Base-by-base conservation (phyloP, 2,888 invertebrate species). In the Microctonus aethiopoides region DNA sequence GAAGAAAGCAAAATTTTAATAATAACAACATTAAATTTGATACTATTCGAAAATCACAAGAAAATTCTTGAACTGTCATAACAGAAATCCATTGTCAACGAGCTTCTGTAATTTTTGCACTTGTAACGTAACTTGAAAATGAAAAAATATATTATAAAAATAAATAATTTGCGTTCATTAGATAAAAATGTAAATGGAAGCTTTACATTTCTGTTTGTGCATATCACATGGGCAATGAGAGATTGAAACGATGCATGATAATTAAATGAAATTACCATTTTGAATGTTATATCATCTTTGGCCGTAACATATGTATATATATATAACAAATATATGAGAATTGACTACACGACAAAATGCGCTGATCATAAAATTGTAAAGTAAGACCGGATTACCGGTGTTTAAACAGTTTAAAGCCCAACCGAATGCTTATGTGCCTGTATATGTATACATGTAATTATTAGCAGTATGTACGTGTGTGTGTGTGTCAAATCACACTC, bases 301-400 rank as follows among this genome's bases (percentile, higher is more conserved):
- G 29, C 3, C 29, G 29, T 29, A 5, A 16, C 16, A 46, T 46
- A n/a, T 16, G 7, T 46, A n/a, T 46, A n/a, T n/a, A n/a, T n/a
- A n/a, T 39, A n/a, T 46, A 20, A 20, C 16, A 6, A 16, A 16
- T 46, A 46, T 16, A 9, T 46, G 16, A 16, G n/a, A 46, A 46
- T 46, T 7, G 16, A 20, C 20, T 6, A 16, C 9, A 46, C 46
- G 46, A 46, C 46, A 46, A n/a, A 20, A 16, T 16, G 16, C n/a
- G 16, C 16, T 16, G 46, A 16, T 46, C 46, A 46, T 46, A 46
- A 16, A 46, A 46, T 29, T 59, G 65, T 54, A 68, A 60, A 20
- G 68, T 68, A 69, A 70, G 52, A 75, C 72, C 73, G 75, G 75
- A 74, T 75, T 74, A 72, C 75, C 75, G 75, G 75, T 74, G 74